Evolutionary conservation across 2,888 invertebrate species (phyloP).

Genomic region (Aelia acuminata): DNA sequence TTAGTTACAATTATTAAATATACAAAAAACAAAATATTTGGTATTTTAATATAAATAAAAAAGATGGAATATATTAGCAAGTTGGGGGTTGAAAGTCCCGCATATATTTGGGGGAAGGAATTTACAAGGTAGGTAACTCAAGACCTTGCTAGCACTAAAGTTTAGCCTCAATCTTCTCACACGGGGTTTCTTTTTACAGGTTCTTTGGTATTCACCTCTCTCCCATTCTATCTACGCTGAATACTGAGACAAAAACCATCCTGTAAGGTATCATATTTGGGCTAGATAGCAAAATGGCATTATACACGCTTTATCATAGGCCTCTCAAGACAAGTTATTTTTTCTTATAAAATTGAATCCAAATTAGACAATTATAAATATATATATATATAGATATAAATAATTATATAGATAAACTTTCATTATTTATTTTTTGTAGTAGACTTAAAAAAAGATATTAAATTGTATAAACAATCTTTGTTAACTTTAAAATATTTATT

Average conservation of each 20-base stretch:
- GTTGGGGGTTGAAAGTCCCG: not conserved
- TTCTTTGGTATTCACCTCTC: constrained; percentile 15
- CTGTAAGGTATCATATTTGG: not conserved
- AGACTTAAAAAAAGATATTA: too few relatives aligned
- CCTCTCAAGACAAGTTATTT: not conserved
- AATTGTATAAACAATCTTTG: too few relatives aligned
- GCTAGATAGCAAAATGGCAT: not conserved
- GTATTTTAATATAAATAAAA: not conserved
- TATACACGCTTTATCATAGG: not conserved
- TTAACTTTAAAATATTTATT: too few relatives aligned
- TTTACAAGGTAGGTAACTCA: not conserved
- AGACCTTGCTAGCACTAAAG: not conserved
- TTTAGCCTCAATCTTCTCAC: not conserved
- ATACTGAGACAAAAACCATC: constrained; percentile 10
- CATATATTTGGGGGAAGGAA: constrained; percentile 3
- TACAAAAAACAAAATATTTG: too few relatives aligned
- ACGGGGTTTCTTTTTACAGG: not conserved
- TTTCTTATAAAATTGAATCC: too few relatives aligned
- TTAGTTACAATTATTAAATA: too few relatives aligned
- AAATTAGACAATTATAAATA: too few relatives aligned
- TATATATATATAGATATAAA: too few relatives aligned
- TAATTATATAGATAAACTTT: too few relatives aligned
- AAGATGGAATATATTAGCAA: not conserved
- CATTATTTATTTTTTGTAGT: too few relatives aligned
- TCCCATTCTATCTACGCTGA: not conserved